Evolutionary conservation across 2,113 vertebrate species (phyloP).

Genomic region (Atherinomorus stipes): DNA sequence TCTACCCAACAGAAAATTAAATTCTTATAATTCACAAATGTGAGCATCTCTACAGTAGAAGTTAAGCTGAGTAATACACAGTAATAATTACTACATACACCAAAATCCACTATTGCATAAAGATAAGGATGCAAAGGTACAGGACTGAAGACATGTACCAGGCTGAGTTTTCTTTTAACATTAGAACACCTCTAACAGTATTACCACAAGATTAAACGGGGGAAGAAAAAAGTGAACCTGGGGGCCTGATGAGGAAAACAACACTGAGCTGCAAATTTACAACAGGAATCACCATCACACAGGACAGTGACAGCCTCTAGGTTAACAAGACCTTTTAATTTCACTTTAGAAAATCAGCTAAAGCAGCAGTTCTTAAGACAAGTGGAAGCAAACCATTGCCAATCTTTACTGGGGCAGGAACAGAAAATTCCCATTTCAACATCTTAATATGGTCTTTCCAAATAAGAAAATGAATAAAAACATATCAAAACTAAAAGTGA

Average conservation of each 20-base stretch:
- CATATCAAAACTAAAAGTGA: too few relatives aligned
- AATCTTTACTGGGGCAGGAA: not conserved
- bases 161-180: not conserved
- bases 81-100: conserved; percentile 3
- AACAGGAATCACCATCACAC: not conserved
- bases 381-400: conserved; percentile 3
- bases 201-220: conserved; percentile 11
- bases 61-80: not conserved
- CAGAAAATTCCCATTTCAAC: not conserved
- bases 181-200: not conserved
- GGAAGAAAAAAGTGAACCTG: conserved; percentile 5
- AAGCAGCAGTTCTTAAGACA: conserved; percentile 17
- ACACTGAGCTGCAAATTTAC: conserved; percentile 7
- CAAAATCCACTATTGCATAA: not conserved
- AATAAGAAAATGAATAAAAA: not conserved
- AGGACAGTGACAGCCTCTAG: conserved; percentile 14
- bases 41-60: not conserved
- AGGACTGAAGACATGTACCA: not conserved
- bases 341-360: conserved; percentile 12
- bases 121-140: not conserved
- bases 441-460: not conserved
- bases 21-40: not conserved
- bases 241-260: conserved; percentile 13
- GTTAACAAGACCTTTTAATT: conserved; percentile 28
- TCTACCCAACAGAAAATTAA: not conserved